Evolutionary conservation across 2,113 vertebrate genomes (phyloP).

Genomic region (Cinclus cinclus): DNA sequence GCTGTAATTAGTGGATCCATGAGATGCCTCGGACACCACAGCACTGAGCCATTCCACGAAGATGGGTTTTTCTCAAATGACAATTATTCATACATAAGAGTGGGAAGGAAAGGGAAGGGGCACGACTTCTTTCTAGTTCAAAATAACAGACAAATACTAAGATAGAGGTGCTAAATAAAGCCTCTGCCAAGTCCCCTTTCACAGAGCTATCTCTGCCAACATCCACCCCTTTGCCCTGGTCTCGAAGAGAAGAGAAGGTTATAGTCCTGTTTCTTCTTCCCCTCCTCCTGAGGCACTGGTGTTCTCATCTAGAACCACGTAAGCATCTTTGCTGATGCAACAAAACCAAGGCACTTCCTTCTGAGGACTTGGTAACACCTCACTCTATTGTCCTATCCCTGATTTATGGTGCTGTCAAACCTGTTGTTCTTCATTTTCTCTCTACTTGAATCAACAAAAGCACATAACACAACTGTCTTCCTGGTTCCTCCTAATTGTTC

Average conservation of each 20-base stretch:
- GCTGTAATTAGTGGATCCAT: background rate
- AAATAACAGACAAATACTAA: background rate
- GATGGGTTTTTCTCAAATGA: background rate
- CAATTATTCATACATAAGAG: background rate
- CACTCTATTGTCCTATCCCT: background rate
- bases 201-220: background rate
- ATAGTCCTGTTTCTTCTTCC: background rate
- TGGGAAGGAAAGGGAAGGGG: background rate
- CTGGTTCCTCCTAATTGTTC: background rate
- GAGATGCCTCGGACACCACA: background rate
- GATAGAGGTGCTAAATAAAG: background rate
- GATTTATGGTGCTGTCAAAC: background rate
- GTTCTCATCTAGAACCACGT: background rate
- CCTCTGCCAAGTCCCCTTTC: background rate
- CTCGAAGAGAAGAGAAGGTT: background rate
- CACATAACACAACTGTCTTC: background rate
- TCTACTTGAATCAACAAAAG: background rate
- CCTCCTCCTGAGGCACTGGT: background rate
- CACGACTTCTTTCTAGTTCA: background rate
- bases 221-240: background rate
- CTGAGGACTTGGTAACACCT: background rate
- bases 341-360: background rate
- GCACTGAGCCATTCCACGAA: background rate
- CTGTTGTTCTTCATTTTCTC: constrained; percentile 21
- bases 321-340: constrained; percentile 37